Evolutionary conservation across 1,140 invertebrate species (phyloP).

Genomic region (Cyclina sinensis): DNA sequence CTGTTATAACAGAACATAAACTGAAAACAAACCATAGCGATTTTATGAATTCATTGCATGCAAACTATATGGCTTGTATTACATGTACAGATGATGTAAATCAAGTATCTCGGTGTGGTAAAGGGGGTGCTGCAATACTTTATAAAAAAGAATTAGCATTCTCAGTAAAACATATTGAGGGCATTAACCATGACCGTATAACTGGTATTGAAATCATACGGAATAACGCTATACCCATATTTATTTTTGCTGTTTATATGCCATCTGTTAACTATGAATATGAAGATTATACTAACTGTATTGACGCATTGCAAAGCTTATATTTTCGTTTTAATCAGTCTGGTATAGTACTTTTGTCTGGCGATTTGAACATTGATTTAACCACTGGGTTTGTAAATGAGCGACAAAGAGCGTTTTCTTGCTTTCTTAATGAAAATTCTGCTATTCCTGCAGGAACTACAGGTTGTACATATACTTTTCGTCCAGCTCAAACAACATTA

Average conservation of each 20-base stretch:
- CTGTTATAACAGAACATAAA: no score
- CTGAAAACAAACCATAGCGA: no score
- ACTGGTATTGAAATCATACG: background rate
- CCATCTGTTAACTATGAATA: background rate
- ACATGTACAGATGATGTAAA: no score
- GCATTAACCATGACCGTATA: no score
- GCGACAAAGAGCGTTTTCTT: background rate
- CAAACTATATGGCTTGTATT: no score
- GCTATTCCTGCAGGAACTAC: background rate
- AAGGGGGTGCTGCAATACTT: no score
- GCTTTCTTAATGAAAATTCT: background rate
- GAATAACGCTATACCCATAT: background rate
- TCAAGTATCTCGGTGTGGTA: no score
- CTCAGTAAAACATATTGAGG: no score
- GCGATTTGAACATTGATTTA: constrained; percentile 13
- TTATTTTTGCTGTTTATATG: background rate
- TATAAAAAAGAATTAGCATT: no score
- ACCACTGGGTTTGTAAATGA: background rate
- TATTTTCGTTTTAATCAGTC: background rate
- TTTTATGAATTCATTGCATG: no score
- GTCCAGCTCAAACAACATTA: background rate
- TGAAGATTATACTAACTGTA: no score
- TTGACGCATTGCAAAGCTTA: background rate
- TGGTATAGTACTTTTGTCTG: background rate
- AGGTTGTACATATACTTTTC: background rate